Evolutionary conservation across 2,113 vertebrate species (phyloP).

Genomic region (Chionomys nivalis): DNA sequence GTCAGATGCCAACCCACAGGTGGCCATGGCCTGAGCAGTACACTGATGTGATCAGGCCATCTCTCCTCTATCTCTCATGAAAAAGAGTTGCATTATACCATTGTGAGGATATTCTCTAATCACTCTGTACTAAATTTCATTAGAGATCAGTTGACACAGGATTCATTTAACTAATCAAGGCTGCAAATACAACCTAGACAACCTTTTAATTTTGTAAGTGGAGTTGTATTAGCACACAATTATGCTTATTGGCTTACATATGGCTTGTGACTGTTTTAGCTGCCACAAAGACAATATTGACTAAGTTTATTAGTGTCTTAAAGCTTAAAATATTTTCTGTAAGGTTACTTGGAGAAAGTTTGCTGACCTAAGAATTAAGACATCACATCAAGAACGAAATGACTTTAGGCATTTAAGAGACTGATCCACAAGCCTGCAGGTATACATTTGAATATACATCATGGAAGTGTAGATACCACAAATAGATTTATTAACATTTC

Average conservation of each 20-base stretch:
- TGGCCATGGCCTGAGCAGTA: background rate
- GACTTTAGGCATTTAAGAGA: background rate
- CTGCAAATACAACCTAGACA: background rate
- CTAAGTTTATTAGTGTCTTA: background rate
- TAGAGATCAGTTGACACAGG: background rate
- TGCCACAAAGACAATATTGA: background rate
- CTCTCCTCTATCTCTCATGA: background rate
- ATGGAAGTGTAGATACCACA: background rate
- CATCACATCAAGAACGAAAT: background rate
- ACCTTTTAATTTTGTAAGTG: background rate
- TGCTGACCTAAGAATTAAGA: background rate
- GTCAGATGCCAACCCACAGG: background rate
- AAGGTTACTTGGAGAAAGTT: background rate
- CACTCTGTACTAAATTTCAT: background rate
- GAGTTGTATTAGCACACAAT: background rate
- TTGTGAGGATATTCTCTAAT: background rate
- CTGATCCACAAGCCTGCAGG: background rate
- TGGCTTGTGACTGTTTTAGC: background rate
- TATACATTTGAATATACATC: background rate
- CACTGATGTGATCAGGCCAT: background rate
- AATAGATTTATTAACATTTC: background rate
- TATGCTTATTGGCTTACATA: background rate
- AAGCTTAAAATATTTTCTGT: background rate
- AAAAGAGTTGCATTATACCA: background rate
- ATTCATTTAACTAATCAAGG: background rate